Percentiles rank a stretch among this genome's conserved stretches.
Evolutionary conservation across 1,140 invertebrate species (phyloP).

Genomic region (Aphelinus atriplicis): DNA sequence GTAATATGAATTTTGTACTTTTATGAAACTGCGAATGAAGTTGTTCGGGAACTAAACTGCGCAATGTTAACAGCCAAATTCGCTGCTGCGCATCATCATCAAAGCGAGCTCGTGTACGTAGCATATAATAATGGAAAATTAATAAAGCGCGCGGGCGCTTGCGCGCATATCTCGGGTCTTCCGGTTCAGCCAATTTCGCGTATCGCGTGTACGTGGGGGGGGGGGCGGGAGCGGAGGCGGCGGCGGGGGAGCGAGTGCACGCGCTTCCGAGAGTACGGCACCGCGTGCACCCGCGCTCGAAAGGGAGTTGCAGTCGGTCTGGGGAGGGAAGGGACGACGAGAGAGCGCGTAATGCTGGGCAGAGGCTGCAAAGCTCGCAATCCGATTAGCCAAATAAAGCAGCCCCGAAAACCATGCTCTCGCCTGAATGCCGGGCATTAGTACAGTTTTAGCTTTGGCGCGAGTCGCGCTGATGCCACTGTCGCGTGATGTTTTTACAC

Average conservation of each 20-base stretch:
- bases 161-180: too few relatives aligned
- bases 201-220: neutral
- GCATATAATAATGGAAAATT: too few relatives aligned
- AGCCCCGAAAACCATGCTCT: constrained; percentile 3
- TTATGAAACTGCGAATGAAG: too few relatives aligned
- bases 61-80: too few relatives aligned
- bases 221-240: neutral
- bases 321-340: neutral
- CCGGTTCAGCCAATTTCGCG: constrained; percentile 1
- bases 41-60: too few relatives aligned
- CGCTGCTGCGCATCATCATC: too few relatives aligned
- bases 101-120: too few relatives aligned
- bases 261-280: constrained; percentile 11
- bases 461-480: too few relatives aligned
- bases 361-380: neutral
- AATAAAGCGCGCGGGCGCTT: too few relatives aligned
- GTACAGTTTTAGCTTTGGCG: too few relatives aligned
- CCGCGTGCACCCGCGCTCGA: neutral
- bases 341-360: neutral
- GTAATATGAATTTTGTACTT: too few relatives aligned
- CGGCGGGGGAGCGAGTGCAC: neutral
- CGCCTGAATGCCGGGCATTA: neutral
- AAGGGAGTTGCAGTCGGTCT: neutral
- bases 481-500: too few relatives aligned
- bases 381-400: constrained; percentile 15